These are phyloP conservation scores for Orchesellides sinensis DNA, from an alignment of 2,888 invertebrate species.

Conservation along the genomic window DNA sequence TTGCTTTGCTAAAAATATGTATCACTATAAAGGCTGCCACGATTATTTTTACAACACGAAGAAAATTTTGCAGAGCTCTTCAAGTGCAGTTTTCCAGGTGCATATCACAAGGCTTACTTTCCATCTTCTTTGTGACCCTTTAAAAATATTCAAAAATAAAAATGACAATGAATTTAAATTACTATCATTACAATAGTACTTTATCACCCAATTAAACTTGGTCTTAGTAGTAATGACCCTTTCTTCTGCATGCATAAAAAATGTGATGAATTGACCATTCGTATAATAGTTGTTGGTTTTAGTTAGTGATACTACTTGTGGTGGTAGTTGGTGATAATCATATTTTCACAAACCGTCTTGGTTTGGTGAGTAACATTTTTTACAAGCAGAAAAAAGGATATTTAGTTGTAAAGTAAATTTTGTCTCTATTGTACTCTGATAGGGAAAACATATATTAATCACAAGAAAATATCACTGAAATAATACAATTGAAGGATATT, in stretches of 20 bases:
- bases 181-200: too few species aligned
- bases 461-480: too few species aligned
- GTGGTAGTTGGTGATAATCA: neutral
- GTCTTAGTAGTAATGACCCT: conserved; percentile 57
- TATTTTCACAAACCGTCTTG: neutral
- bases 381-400: neutral
- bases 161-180: too few species aligned
- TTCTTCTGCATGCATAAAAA: conserved; percentile 3
- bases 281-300: too few species aligned
- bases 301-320: neutral
- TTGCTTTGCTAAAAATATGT: too few species aligned
- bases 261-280: neutral
- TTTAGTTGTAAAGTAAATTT: neutral
- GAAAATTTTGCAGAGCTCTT: too few species aligned
- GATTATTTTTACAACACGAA: too few species aligned
- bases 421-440: too few species aligned
- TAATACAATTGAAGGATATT: neutral
- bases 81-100: too few species aligned
- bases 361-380: neutral
- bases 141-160: too few species aligned
- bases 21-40: too few species aligned
- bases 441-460: too few species aligned
- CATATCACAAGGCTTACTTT: conserved; percentile 15
- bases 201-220: conserved; percentile 35
- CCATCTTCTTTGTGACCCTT: conserved; percentile 46